These are phyloP conservation scores for Crocidura indochinensis DNA, from an alignment of 2,797 vertebrate species.

Conservation along the genomic window DNA sequence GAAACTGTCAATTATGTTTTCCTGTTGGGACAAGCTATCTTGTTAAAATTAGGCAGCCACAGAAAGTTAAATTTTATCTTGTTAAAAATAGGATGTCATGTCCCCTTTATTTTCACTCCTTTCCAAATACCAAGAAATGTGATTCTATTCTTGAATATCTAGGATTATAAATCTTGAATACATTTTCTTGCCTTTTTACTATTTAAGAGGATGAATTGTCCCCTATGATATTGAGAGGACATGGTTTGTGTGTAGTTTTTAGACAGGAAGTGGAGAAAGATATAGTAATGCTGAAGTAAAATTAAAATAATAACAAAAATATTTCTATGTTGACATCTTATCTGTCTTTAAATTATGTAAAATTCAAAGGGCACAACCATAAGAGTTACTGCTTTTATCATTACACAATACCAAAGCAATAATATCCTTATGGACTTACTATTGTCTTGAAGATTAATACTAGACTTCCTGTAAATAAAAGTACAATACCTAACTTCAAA, in stretches of 20 bases:
- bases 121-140: slow-evolving; percentile 35
- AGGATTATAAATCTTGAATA: neutral
- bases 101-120: slow-evolving; percentile 56
- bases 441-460: slow-evolving; percentile 26
- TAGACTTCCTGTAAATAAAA: slow-evolving; percentile 56
- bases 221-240: slow-evolving; percentile 23
- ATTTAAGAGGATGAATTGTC: slow-evolving; percentile 47
- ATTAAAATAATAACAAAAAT: slow-evolving; percentile 39
- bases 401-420: neutral
- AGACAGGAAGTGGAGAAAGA: neutral
- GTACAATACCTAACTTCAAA: slow-evolving; percentile 33
- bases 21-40: slow-evolving; percentile 59
- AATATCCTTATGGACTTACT: slow-evolving; percentile 41
- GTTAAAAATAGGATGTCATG: slow-evolving; percentile 72
- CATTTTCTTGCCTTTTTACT: neutral
- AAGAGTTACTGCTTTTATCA: slow-evolving; percentile 6
- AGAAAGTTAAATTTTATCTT: slow-evolving; percentile 55
- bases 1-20: slow-evolving; percentile 67
- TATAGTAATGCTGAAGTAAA: slow-evolving; percentile 33
- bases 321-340: slow-evolving; percentile 26
- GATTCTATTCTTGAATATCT: neutral
- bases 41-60: slow-evolving; percentile 4
- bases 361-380: slow-evolving; percentile 46
- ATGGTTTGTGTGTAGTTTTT: slow-evolving; percentile 25
- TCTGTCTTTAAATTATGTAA: slow-evolving; percentile 11